Evolutionary conservation across 2,888 invertebrate genomes (phyloP).

Genomic region (Rhingia rostrata): DNA sequence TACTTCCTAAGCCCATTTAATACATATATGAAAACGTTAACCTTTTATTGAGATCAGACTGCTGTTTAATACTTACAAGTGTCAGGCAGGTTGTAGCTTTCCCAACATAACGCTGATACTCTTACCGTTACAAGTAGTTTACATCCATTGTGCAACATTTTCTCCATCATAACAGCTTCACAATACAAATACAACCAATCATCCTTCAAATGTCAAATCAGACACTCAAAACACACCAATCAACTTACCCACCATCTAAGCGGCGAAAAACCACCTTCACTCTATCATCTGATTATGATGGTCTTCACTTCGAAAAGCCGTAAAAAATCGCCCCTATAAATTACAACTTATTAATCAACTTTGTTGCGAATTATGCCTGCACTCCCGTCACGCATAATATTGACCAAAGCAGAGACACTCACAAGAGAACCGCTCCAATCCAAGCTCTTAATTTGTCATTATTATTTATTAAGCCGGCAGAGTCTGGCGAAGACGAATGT

Average conservation of each 20-base stretch:
- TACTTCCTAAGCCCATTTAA: too few species aligned
- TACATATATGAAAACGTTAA: too few species aligned
- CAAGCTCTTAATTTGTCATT: slow-evolving; percentile 74
- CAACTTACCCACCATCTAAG: background rate
- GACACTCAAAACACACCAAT: background rate
- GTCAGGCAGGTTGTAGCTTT: too few species aligned
- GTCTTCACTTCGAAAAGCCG: slow-evolving; percentile 48
- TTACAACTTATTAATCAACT: slow-evolving; percentile 71
- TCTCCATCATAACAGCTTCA: too few species aligned
- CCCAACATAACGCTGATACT: too few species aligned
- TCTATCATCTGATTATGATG: slow-evolving; percentile 59
- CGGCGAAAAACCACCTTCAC: slow-evolving; percentile 1
- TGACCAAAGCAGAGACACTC: slow-evolving; percentile 26
- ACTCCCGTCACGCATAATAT: slow-evolving; percentile 37
- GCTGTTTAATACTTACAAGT: too few species aligned
- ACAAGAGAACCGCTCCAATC: slow-evolving; percentile 41
- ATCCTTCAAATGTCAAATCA: background rate
- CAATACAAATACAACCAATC: too few species aligned
- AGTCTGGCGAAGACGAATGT: slow-evolving; percentile 58
- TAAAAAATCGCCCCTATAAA: slow-evolving; percentile 70
- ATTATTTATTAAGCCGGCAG: slow-evolving; percentile 68
- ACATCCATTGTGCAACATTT: too few species aligned
- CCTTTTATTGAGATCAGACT: too few species aligned
- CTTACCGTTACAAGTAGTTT: too few species aligned
- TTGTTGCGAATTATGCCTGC: slow-evolving; percentile 59